Evolutionary conservation across 2,797 vertebrate species (phyloP), one percentile per base, ranked within the genome.

Genomic region (Diglossa cyanea): DNA sequence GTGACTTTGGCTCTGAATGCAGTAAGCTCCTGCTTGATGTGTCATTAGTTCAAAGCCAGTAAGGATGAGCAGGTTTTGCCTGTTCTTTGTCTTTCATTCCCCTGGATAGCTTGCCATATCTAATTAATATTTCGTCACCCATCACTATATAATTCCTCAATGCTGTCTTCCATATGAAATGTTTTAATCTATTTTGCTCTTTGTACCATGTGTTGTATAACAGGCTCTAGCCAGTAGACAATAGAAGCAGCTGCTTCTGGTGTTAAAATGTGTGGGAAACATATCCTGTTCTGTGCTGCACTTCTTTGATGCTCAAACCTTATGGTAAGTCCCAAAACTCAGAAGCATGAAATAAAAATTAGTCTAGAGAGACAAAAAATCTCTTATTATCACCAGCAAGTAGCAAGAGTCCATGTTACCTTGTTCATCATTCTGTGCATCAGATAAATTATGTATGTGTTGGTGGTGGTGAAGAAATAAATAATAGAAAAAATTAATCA

Each of bases 121-220:
- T 88, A 94, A 96, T 95, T 90, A 95, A 93, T 90, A 93, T 92
- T 92, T 94, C 89, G 73, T 89, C 88, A 93, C 48, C 73, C 76
- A 67, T 65, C 82, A 53, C 94, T 91, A 47, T 82, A 3, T 75
- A 84, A 91, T 74, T 94, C 57, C 86, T 81, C 88, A 30, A 9
- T 80, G 61, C 88, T 95, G 75, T 91, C 90, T 96, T 79, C 76
- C 42, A 37, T 82, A 74, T 78, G 88, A 96, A 94, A 90, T 88
- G 61, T 94, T 94, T 90, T 94, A 73, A 90, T 96, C 75, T 94
- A 54, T 90, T 94, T 95, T 95, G 90, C 70, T 96, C 77, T 95
- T 87, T 95, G 80, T 94, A 80, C 50, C 51, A 14, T 80, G 82
- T 86, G 35, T 70, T 90, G 61, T 91, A 6, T 65, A 76, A 86